phyloP scores from a whole-genome alignment of 2,113 vertebrate genomes.

The Gadus macrocephalus region DNA sequence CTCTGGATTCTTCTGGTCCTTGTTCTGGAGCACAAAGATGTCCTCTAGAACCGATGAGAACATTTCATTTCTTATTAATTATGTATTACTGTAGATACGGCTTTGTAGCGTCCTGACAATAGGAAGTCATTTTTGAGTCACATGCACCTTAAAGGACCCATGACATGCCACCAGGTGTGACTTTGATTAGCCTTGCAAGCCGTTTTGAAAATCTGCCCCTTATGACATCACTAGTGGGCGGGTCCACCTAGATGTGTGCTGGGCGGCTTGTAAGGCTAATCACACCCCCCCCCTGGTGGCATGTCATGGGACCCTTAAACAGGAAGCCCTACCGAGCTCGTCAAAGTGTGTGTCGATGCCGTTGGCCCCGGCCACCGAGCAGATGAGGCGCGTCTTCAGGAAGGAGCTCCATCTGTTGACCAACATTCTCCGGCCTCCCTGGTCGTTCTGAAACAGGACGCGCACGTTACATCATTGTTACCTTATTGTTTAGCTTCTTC shows the following conservation, averaged over 20 bases:
- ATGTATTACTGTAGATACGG: background rate
- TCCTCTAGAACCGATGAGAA: conserved; percentile 81
- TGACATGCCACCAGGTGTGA: too few species aligned
- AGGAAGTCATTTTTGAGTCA: background rate
- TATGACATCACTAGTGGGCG: too few species aligned
- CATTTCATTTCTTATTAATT: background rate
- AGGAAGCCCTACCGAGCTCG: conserved; percentile 79
- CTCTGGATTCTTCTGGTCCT: conserved; percentile 90
- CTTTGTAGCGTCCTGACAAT: background rate
- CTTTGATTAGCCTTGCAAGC: too few species aligned
- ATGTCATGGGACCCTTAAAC: too few species aligned
- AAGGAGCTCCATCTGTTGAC: conserved; percentile 97
- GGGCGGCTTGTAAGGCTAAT: too few species aligned
- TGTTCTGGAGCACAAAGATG: conserved; percentile 86
- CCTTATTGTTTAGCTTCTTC: too few species aligned
- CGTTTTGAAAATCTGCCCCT: too few species aligned
- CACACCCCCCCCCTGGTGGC: too few species aligned
- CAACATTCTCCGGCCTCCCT: conserved; percentile 89
- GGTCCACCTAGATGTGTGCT: too few species aligned
- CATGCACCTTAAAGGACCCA: background rate
- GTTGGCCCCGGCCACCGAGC: conserved; percentile 87
- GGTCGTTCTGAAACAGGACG: conserved; percentile 79
- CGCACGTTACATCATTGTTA: too few species aligned
- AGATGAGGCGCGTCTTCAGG: conserved; percentile 88
- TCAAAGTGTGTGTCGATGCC: conserved; percentile 96